A percentile compares a stretch with the other conserved stretches of the same genome.
Conservation (phyloP, 2,113 vertebrate species). For the Hippolais icterina region DNA sequence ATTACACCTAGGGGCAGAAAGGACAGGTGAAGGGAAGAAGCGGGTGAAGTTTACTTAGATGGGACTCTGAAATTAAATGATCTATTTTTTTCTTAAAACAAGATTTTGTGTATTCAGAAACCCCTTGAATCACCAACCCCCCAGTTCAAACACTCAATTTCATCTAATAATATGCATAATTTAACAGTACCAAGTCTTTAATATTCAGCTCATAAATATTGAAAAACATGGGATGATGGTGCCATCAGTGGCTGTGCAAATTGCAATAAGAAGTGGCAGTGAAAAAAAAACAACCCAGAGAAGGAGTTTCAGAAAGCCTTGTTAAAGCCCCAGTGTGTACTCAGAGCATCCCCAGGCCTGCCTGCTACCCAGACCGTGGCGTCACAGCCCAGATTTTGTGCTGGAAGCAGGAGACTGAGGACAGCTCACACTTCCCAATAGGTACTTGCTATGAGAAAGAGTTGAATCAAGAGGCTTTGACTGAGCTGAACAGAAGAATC, state of each 20-base stretch:
- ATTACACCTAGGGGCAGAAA: neutral
- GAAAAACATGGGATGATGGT: neutral
- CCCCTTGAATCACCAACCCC: neutral
- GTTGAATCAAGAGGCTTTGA: neutral
- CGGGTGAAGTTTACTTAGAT: neutral
- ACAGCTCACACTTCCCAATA: fast-evolving
- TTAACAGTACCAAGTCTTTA: neutral
- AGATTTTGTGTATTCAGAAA: neutral
- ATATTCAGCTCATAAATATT: neutral
- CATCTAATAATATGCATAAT: neutral
- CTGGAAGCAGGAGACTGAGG: neutral
- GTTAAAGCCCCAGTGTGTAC: neutral
- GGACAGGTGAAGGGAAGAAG: neutral
- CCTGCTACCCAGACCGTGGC: fast-evolving
- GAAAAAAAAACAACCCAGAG: neutral
- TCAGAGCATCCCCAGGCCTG: neutral
- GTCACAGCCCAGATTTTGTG: neutral
- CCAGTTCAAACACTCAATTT: neutral
- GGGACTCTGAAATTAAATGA: neutral
- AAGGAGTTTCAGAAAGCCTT: neutral
- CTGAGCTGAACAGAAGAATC: neutral
- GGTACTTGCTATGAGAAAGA: neutral
- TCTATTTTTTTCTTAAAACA: neutral
- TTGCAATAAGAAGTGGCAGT: neutral
- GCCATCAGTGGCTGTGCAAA: neutral